phyloP scores from a whole-genome alignment of 2,113 vertebrate genomes.

The Progne subis region DNA sequence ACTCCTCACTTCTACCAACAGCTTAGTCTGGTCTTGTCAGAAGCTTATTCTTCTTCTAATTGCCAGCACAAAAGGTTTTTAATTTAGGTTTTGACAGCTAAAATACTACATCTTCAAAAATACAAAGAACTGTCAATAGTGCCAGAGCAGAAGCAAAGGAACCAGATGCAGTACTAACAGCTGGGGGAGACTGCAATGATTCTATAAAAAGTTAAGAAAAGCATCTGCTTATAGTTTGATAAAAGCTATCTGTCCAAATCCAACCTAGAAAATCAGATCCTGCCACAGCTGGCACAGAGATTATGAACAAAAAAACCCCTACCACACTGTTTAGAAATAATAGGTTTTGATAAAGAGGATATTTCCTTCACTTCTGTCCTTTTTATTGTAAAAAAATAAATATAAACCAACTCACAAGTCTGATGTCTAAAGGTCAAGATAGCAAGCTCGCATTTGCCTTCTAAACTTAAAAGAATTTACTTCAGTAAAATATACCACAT shows the following conservation, averaged over 20 bases:
- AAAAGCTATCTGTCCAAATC: slow-evolving; percentile 29
- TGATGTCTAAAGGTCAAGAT: neutral
- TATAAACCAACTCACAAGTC: neutral
- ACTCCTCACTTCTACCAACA: neutral
- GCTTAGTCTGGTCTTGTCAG: neutral
- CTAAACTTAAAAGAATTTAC: neutral
- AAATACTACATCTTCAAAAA: neutral
- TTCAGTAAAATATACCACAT: neutral
- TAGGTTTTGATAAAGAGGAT: neutral
- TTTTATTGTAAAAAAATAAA: neutral
- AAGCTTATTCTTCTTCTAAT: neutral
- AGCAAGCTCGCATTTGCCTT: neutral
- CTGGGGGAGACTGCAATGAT: neutral
- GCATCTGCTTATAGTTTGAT: slow-evolving; percentile 17
- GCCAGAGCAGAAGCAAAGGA: neutral
- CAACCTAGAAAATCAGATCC: neutral
- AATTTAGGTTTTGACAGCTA: slow-evolving; percentile 13
- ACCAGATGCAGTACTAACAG: neutral
- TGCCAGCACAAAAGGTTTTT: neutral
- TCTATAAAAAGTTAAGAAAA: slow-evolving; percentile 29
- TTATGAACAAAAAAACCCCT: neutral
- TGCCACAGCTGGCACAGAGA: slow-evolving; percentile 25
- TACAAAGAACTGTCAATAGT: neutral
- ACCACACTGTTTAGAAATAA: neutral
- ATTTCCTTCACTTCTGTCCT: neutral